Conservation (phyloP, 2,113 vertebrate species). For the Brachyistius frenatus region DNA sequence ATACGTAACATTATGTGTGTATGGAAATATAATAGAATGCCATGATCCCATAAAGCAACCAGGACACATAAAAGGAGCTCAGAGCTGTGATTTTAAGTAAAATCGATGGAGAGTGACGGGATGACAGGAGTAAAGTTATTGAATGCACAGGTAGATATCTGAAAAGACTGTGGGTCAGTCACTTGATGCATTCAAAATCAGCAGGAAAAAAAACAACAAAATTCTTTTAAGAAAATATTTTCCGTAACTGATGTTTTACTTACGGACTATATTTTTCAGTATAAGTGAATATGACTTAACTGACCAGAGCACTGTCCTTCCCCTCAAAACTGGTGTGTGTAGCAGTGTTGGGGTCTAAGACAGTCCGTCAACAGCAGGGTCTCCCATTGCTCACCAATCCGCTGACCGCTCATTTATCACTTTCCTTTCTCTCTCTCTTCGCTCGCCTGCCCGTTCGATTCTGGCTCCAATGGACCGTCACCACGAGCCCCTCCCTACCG, state of each 20-base stretch:
- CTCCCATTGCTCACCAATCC: slow-evolving; percentile 36
- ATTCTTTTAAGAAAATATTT: background rate
- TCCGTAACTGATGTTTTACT: too few relatives aligned
- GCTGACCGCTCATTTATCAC: slow-evolving; percentile 49
- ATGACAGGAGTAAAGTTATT: background rate
- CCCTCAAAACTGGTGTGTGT: slow-evolving; percentile 27
- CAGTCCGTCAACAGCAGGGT: slow-evolving; percentile 49
- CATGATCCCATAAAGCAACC: background rate
- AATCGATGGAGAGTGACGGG: too few relatives aligned
- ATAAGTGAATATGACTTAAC: background rate
- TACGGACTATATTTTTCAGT: background rate
- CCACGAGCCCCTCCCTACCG: background rate
- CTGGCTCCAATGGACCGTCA: slow-evolving; percentile 23
- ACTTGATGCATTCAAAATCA: background rate
- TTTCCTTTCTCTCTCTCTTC: background rate
- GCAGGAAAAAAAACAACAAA: background rate
- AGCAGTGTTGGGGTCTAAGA: slow-evolving; percentile 17
- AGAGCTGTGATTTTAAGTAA: too few relatives aligned
- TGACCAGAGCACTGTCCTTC: slow-evolving; percentile 12
- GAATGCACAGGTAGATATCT: background rate
- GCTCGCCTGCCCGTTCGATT: slow-evolving; percentile 12
- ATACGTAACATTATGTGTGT: too few relatives aligned
- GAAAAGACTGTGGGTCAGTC: background rate
- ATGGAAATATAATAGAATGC: background rate
- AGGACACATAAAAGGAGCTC: too few relatives aligned